Base-by-base conservation (phyloP, 2,888 invertebrate genomes). In the Harpagoxenus sublaevis region DNA sequence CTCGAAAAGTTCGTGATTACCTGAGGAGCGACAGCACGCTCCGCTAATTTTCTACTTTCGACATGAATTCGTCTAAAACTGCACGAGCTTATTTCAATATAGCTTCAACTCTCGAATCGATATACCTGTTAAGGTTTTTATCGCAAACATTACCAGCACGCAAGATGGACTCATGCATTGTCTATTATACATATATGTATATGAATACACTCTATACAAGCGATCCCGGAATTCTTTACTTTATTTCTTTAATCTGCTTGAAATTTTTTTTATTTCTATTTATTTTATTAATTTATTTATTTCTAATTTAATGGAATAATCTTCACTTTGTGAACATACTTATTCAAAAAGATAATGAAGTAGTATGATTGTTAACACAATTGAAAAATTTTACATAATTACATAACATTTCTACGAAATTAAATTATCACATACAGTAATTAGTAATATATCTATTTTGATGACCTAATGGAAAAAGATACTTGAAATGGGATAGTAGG, bases 31-130 rank as follows among this genome's bases (percentile, higher is more conserved):
- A 87, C 84, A 84, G 48, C 35, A 51, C 39, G 81, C 57, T 86
- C 84, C 79, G 66, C 62, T 84, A 89, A 89, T 85, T 86, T 85
- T 86, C 83, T 84, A 78, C 87, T 87, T 87, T 88, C 66, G 68
- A 82, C 84, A 70, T 79, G n/a, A 73, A 70, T 57, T 63, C 28
- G 6, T 74, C 84, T 84, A 84, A 86, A 89, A 89, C 84, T 86
- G 71, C 57, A 39, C 12, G 39, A 70, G 62, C 55, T 35, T 57
- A 84, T 51, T 83, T 68, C 70, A 57, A 18, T 78, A 62, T 35
- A 51, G 48, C 3, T 12, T 18, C 62, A 55, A 18, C 4, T 15
- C 28, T 35, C n/a, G 62, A 86, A 89, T 89, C 89, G 18, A 89
- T 88, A 86, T 42, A 28, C 2, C 4, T 28, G 66, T 55, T 42